These are phyloP conservation scores for Rhodophaea formosa DNA, from an alignment of 2,888 invertebrate species.

Conservation along the genomic window DNA sequence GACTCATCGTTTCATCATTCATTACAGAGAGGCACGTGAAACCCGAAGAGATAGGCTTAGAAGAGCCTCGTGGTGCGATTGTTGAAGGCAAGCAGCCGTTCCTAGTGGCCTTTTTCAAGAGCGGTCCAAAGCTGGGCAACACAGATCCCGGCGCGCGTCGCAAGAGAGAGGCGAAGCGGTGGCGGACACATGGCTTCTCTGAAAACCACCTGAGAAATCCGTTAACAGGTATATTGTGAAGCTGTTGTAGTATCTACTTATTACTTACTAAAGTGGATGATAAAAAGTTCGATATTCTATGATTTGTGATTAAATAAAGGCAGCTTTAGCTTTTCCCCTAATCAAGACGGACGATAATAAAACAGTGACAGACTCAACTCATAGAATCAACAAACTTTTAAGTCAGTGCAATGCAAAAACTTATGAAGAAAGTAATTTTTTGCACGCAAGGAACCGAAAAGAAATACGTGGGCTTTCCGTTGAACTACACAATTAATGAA, in stretches of 20 bases:
- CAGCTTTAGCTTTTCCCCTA: too few species aligned
- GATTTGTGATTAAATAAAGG: too few species aligned
- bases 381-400: too few species aligned
- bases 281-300: too few species aligned
- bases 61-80: slow-evolving; percentile 84
- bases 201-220: slow-evolving; percentile 80
- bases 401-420: too few species aligned
- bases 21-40: slow-evolving; percentile 87
- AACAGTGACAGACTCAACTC: too few species aligned
- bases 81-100: slow-evolving; percentile 93
- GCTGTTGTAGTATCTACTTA: not conserved
- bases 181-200: slow-evolving; percentile 73
- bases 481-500: too few species aligned
- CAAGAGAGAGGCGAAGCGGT: slow-evolving; percentile 80
- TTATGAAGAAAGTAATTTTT: too few species aligned
- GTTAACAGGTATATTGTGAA: slow-evolving; percentile 59
- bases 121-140: slow-evolving; percentile 73
- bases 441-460: too few species aligned
- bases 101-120: slow-evolving; percentile 93
- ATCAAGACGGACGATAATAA: too few species aligned
- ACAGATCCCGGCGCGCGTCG: slow-evolving; percentile 80
- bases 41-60: slow-evolving; percentile 91
- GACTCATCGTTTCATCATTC: not conserved
- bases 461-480: too few species aligned
- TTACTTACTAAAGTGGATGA: too few species aligned